These are phyloP conservation scores for Branchinecta lynchi DNA, from an alignment of 1,140 invertebrate species.

Conservation along the genomic window DNA sequence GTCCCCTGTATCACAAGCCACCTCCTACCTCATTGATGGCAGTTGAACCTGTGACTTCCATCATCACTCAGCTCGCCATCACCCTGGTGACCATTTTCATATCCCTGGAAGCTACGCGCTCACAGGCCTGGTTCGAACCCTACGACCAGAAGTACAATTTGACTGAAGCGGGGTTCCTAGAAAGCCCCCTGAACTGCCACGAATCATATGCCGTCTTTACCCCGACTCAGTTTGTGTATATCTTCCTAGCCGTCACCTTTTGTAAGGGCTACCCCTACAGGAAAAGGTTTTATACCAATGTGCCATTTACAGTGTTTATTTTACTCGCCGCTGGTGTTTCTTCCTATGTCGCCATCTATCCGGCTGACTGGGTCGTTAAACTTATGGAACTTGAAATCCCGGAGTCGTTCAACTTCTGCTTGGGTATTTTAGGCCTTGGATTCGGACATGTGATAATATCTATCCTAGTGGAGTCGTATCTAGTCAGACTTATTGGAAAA, in stretches of 20 bases:
- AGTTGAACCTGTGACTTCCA: conserved; percentile 33
- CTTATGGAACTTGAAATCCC: not conserved
- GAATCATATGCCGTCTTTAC: conserved; percentile 71
- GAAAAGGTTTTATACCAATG: conserved; percentile 61
- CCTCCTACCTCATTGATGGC: conserved; percentile 40
- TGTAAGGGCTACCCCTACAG: conserved; percentile 79
- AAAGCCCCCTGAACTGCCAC: conserved; percentile 35
- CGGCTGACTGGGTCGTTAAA: not conserved
- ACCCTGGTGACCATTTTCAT: not conserved
- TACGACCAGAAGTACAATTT: conserved; percentile 32
- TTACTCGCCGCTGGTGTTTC: not conserved
- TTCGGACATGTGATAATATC: not conserved
- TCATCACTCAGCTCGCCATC: conserved; percentile 26
- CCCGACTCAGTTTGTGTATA: conserved; percentile 73
- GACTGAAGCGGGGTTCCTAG: conserved; percentile 26
- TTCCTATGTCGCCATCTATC: not conserved
- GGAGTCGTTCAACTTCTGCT: not conserved
- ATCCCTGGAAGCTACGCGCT: conserved; percentile 24
- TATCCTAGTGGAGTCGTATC: not conserved
- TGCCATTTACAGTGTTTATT: conserved; percentile 18
- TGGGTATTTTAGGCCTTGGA: not conserved
- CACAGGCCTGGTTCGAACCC: conserved; percentile 39
- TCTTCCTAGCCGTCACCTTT: conserved; percentile 70
- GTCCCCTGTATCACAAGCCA: conserved; percentile 44
- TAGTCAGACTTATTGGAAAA: not conserved